A percentile compares a stretch with the other conserved stretches of the same genome.
Conservation (phyloP, 2,888 invertebrate genomes). For the Epistrophella euchroma region DNA sequence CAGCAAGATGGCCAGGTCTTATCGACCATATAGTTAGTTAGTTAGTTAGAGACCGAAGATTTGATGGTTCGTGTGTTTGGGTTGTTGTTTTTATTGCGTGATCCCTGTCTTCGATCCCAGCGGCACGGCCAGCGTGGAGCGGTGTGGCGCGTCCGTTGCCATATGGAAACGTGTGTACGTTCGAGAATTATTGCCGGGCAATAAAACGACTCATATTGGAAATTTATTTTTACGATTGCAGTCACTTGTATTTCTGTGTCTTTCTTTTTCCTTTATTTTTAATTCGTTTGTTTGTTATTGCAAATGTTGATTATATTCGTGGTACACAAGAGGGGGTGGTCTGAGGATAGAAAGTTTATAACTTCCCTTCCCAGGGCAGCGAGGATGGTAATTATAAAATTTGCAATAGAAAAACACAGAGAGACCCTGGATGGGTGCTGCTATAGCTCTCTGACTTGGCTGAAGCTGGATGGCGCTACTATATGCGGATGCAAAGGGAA, state of each 20-base stretch:
- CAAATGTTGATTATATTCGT: conserved; percentile 67
- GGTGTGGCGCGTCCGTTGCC: conserved; percentile 51
- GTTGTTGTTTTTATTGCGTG: conserved; percentile 58
- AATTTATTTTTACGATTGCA: conserved; percentile 78
- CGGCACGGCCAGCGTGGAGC: too few species aligned
- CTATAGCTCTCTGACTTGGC: not conserved
- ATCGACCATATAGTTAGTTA: too few species aligned
- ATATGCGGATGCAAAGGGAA: conserved; percentile 13
- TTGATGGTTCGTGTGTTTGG: conserved; percentile 60
- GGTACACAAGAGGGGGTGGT: not conserved
- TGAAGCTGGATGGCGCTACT: conserved; percentile 21
- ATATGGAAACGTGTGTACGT: conserved; percentile 63
- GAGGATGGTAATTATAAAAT: conserved; percentile 73
- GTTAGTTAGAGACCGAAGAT: conserved; percentile 47
- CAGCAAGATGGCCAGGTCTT: conserved; percentile 36
- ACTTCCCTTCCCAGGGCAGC: conserved; percentile 69
- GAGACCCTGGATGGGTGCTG: conserved; percentile 45
- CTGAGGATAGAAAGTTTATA: conserved; percentile 63
- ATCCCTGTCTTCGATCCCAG: conserved; percentile 55
- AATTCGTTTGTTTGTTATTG: conserved; percentile 51
- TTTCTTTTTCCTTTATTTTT: conserved; percentile 30
- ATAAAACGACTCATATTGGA: conserved; percentile 78
- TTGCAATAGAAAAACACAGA: conserved; percentile 65
- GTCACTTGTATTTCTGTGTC: conserved; percentile 56
- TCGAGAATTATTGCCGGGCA: conserved; percentile 77